These are phyloP conservation scores for Pomatorhinus ruficollis DNA, from an alignment of 2,113 vertebrate species.

Conservation along the genomic window DNA sequence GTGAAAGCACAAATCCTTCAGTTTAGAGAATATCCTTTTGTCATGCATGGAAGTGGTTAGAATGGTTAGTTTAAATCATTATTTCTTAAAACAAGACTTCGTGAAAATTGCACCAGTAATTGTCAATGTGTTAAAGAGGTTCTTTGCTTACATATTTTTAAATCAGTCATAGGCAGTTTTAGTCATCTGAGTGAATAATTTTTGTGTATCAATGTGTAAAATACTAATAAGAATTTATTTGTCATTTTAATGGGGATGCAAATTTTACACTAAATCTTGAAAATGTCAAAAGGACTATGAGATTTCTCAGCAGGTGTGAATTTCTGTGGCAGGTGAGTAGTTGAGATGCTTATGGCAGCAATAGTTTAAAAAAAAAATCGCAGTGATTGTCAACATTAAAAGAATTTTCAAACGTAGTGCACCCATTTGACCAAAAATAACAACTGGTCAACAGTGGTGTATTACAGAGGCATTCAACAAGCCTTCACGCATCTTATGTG, in stretches of 20 bases:
- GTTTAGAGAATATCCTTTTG: slow-evolving; percentile 84
- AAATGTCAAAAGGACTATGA: not conserved
- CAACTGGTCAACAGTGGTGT: not conserved
- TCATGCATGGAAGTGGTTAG: not conserved
- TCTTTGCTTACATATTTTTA: not conserved
- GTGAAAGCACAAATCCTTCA: slow-evolving; percentile 80
- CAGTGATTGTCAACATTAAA: not conserved
- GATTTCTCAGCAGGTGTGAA: not conserved
- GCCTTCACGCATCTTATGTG: not conserved
- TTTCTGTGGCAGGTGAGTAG: not conserved
- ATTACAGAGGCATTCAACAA: not conserved
- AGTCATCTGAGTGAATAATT: not conserved
- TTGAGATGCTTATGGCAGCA: not conserved
- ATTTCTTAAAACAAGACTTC: not conserved
- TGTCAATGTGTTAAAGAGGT: not conserved
- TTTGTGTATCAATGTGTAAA: not conserved
- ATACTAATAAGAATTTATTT: not conserved
- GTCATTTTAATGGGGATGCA: not conserved
- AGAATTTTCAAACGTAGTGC: not conserved
- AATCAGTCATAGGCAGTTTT: not conserved
- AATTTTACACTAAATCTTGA: not conserved
- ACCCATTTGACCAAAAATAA: not conserved
- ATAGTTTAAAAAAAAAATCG: not conserved
- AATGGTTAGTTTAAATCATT: not conserved
- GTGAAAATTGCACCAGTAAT: not conserved